Evolutionary conservation across 1,140 invertebrate species (phyloP), one percentile per base, ranked within the genome.

Genomic region (Bombus vancouverensis): DNA sequence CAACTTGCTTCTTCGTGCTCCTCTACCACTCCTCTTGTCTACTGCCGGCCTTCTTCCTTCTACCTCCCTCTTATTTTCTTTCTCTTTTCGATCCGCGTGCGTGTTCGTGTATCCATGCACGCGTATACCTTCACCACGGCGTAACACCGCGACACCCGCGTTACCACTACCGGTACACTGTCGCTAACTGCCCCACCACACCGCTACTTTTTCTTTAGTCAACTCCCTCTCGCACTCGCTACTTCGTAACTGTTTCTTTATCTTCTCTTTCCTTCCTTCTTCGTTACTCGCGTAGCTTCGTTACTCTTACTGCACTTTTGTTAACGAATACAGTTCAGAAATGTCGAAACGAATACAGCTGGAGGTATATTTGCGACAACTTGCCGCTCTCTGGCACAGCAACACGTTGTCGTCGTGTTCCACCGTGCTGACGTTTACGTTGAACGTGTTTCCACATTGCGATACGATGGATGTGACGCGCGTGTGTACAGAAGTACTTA

Each of bases 171-270:
- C 77, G 77, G 53, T 37, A 66, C 65, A 85, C 71, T 44, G 65
- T 57, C 53, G 32, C 59, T 70, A 65, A 53, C 42, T 44, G 28
- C 74, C 74, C 78, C 87, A 62, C 83, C 82, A 42, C 59, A 12
- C 47, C 86, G 72, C 18, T 39, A 70, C 79, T 77, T 81, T 78
- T 87, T 73, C 80, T 83, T 87, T 34, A 15, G 6, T 74, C 62
- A 70, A 74, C 76, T 80, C 73, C 57, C 62, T 82, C 70, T 73
- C 37, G 44, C 71, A 28, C 59, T 85, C 37, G 53, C 13, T 57
- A 25, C 81, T 70, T 77, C 68, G 74, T 88, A 88, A 88, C 44
- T 74, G n/a, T 81, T 87, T 87, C 87, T 87, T 88, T 88, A 81
- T 89, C 87, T 80, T 47, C 57, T 65, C 76, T 37, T 81, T 76